Evolutionary conservation across 1,140 invertebrate genomes (phyloP).

Genomic region (Cotesia vestalis): DNA sequence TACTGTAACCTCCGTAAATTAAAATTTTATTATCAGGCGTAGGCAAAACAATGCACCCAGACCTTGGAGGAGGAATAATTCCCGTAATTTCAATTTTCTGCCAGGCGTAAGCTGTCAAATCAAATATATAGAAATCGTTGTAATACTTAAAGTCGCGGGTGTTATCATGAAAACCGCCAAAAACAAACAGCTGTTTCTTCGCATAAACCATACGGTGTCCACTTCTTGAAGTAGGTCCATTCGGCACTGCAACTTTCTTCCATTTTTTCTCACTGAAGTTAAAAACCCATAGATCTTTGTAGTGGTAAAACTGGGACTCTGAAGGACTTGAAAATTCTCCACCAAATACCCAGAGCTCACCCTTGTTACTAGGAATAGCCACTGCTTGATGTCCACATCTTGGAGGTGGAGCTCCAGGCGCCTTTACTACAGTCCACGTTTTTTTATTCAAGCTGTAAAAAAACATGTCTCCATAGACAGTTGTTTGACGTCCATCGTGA

Average conservation of each 20-base stretch:
- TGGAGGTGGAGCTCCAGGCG: slow-evolving; percentile 83
- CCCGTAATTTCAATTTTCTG: slow-evolving; percentile 75
- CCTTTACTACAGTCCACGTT: slow-evolving; percentile 82
- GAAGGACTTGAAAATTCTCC: slow-evolving; percentile 91
- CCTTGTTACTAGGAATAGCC: slow-evolving; percentile 74
- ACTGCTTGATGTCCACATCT: slow-evolving; percentile 89
- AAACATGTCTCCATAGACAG: slow-evolving; percentile 85
- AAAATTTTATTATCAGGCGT: slow-evolving; percentile 68
- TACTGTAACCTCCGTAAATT: slow-evolving; percentile 89
- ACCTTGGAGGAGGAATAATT: slow-evolving; percentile 74
- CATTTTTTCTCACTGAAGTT: slow-evolving; percentile 82
- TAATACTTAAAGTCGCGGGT: slow-evolving; percentile 87
- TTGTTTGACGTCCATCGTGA: slow-evolving; percentile 88
- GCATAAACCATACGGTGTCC: slow-evolving; percentile 88
- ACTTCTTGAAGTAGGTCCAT: slow-evolving; percentile 85
- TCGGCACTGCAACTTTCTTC: slow-evolving; percentile 81
- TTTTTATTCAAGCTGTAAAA: slow-evolving; percentile 84
- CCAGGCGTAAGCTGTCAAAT: slow-evolving; percentile 85
- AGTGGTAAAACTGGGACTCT: slow-evolving; percentile 94
- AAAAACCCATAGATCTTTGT: slow-evolving; percentile 91
- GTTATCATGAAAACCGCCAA: slow-evolving; percentile 94
- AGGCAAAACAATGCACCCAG: slow-evolving; percentile 72
- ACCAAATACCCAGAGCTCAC: slow-evolving; percentile 87
- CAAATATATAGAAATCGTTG: slow-evolving; percentile 88
- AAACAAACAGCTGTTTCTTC: slow-evolving; percentile 84